These are phyloP conservation scores for Macropodus opercularis DNA, from an alignment of 2,797 vertebrate genomes.

Conservation along the genomic window DNA sequence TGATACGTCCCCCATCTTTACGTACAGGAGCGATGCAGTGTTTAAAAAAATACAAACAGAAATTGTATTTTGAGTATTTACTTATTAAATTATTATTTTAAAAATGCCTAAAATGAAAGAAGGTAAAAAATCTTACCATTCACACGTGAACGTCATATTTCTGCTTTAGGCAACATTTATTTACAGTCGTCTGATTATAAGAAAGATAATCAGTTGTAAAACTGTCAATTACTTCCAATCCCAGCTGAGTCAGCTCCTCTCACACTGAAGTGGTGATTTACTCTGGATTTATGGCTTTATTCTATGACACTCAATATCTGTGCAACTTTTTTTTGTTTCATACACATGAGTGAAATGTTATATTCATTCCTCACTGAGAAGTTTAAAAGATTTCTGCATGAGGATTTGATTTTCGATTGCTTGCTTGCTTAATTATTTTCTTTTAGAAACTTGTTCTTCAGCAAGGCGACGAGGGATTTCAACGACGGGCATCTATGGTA, in stretches of 20 bases:
- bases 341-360: background rate
- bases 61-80: too few species aligned
- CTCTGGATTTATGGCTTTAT: constrained; percentile 4
- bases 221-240: background rate
- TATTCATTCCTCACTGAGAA: background rate
- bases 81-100: too few species aligned
- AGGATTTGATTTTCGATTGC: background rate
- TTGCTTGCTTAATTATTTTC: constrained; percentile 2
- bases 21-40: background rate
- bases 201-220: background rate
- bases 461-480: constrained; percentile 88
- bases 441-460: constrained; percentile 89
- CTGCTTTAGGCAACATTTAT: background rate
- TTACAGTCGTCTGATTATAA: background rate
- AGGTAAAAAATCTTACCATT: too few species aligned
- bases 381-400: too few species aligned
- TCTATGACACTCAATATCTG: background rate
- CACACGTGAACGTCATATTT: too few species aligned
- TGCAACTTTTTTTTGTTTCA: too few species aligned
- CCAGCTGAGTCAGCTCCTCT: background rate
- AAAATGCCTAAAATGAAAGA: too few species aligned
- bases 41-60: too few species aligned
- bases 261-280: background rate
- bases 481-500: constrained; percentile 94
- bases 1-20: background rate